phyloP scores from a whole-genome alignment of 2,113 vertebrate species.

The Calyptomena viridis region DNA sequence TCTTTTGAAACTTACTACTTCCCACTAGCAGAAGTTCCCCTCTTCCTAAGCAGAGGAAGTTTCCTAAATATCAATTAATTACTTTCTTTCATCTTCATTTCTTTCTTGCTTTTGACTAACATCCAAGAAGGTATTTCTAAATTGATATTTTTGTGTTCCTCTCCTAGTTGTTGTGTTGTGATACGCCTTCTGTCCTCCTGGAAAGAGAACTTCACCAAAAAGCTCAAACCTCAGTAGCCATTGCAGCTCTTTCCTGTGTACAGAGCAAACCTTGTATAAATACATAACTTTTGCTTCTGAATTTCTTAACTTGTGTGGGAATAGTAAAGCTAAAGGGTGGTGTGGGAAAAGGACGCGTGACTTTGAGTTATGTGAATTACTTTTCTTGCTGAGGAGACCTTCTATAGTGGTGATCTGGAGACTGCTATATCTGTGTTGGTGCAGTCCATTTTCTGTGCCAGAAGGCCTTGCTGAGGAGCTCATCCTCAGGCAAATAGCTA shows the following conservation, averaged over 20 bases:
- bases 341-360: background rate
- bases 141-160: background rate
- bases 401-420: background rate
- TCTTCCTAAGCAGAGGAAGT: background rate
- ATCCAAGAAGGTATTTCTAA: background rate
- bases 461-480: background rate
- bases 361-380: background rate
- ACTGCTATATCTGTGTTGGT: background rate
- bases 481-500: background rate
- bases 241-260: background rate
- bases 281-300: accelerated
- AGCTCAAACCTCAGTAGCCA: background rate
- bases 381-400: background rate
- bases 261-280: accelerated
- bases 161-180: background rate
- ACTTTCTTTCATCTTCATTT: background rate
- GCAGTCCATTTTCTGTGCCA: background rate
- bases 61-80: background rate
- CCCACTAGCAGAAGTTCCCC: background rate
- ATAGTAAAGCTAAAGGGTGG: background rate
- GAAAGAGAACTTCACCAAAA: background rate
- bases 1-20: background rate
- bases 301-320: background rate
- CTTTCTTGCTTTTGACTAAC: background rate
- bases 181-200: background rate